Evolutionary conservation across 1,140 invertebrate species (phyloP).

Genomic region (Apis laboriosa): DNA sequence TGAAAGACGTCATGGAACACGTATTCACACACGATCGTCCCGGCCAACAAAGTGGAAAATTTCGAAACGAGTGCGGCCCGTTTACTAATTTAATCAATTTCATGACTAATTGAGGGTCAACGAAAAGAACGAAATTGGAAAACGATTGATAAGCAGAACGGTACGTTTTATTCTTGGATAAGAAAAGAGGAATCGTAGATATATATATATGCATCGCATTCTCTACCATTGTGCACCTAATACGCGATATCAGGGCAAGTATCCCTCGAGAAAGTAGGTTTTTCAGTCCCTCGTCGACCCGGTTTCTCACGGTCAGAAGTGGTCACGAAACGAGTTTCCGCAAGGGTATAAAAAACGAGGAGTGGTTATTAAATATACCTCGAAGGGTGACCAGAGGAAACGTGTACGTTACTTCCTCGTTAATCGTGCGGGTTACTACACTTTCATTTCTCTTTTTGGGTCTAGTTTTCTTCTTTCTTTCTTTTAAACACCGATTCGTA

Average conservation of each 20-base stretch:
- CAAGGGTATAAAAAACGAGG: slow-evolving; percentile 55
- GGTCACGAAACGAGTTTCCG: slow-evolving; percentile 50
- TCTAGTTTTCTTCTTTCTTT: no score
- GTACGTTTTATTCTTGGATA: neutral
- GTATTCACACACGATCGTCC: neutral
- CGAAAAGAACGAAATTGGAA: slow-evolving; percentile 14
- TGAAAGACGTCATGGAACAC: slow-evolving; percentile 40
- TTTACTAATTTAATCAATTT: slow-evolving; percentile 42
- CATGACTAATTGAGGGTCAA: slow-evolving; percentile 48
- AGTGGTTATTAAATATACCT: slow-evolving; percentile 64
- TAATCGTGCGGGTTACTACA: slow-evolving; percentile 30
- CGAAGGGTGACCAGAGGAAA: slow-evolving; percentile 50
- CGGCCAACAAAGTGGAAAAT: slow-evolving; percentile 53
- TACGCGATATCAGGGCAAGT: neutral
- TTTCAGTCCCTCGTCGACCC: slow-evolving; percentile 42
- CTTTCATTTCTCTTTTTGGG: neutral
- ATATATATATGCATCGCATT: no score
- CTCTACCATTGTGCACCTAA: no score
- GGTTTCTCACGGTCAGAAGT: slow-evolving; percentile 58
- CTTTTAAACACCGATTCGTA: neutral
- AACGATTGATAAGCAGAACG: slow-evolving; percentile 28
- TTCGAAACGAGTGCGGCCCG: slow-evolving; percentile 40
- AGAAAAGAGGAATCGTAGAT: no score
- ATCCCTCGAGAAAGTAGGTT: slow-evolving; percentile 39
- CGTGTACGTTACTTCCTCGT: slow-evolving; percentile 45